Percentiles rank a stretch among this genome's conserved stretches.
Conservation (phyloP, 53 echinoderm and acorn worm species). For the Echinarachnius parma region DNA sequence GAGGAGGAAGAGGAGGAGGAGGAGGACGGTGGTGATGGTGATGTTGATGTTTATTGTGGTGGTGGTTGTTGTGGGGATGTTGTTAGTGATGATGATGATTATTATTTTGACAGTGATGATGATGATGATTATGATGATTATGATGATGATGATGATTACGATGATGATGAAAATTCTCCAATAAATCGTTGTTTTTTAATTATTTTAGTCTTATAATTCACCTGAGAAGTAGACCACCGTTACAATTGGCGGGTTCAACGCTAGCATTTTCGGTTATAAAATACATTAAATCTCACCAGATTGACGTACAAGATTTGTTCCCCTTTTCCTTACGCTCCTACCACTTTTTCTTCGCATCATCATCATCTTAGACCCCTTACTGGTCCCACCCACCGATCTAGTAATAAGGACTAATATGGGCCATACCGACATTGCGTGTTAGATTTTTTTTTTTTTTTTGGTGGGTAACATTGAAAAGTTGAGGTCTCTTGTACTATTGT, state of each 20-base stretch:
- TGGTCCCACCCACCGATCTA: constrained; percentile 21
- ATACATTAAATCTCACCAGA: background rate
- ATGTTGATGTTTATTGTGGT: background rate
- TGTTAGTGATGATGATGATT: background rate
- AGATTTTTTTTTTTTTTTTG: no score
- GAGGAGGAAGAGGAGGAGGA: no score
- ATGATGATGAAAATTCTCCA: background rate
- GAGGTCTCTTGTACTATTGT: constrained; percentile 35
- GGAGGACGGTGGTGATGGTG: background rate
- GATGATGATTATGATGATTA: background rate
- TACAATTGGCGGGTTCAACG: no score
- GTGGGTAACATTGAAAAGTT: no score
- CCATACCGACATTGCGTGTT: constrained; percentile 51
- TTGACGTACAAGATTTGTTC: constrained; percentile 12
- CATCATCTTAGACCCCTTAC: constrained; percentile 12
- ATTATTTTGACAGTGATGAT: background rate
- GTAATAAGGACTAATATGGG: constrained; percentile 41
- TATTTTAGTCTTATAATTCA: background rate
- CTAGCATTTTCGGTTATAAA: no score
- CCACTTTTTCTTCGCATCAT: background rate
- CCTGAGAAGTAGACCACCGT: no score
- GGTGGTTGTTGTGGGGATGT: background rate
- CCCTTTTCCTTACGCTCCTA: background rate
- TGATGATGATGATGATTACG: background rate
- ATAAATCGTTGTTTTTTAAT: background rate